Base-by-base conservation (phyloP, 2,113 vertebrate genomes). In the Poeciliopsis retropinna region DNA sequence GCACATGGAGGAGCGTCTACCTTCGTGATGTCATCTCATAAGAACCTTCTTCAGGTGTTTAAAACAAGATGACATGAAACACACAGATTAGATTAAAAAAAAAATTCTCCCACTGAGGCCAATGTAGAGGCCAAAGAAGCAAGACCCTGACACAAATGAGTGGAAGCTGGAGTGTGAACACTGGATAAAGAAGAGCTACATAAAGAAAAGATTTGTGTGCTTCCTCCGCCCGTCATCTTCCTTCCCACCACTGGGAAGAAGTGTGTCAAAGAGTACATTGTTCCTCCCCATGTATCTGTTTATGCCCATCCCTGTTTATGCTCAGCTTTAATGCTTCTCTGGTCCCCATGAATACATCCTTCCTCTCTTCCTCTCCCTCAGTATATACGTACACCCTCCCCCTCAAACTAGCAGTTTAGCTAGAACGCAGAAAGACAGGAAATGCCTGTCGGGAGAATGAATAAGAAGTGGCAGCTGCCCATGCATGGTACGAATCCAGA, bases 211-310 rank as follows among this genome's bases (percentile, higher is more conserved):
- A 87, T 91, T 85, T 89, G 87, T 85, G 80, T 69, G 80, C 75
- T 88, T 89, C 80, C 71, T 87, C 77, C 22, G 73, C 67, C 83
- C 74, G 85, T 85, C 78, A 83, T 80, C 85, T 84, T 67, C 67
- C 86, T 80, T 90, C 76, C 82, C 83, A 88, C 87, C 80, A 84
- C 76, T 81, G 86, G 65, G 83, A 86, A 85, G 65, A 78, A 83
- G 76, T 61, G 82, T 80, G 82, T 92, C 83, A 92, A 92, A 90
- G 88, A 91, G 75, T 68, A 77, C 85, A 87, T 91, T 90, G 89
- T 91, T 78, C 84, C 80, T 63, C 67, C 72, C 79, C 66, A 60
- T 84, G 79, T 79, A 81, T 88, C 75, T 29, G 79, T 88, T 87
- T 89, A 80, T 88, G 83, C 76, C 76, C 79, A 81, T 81, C 67